Conservation (phyloP, 1,140 invertebrate species). For the Plectrocnemia conspersa region DNA sequence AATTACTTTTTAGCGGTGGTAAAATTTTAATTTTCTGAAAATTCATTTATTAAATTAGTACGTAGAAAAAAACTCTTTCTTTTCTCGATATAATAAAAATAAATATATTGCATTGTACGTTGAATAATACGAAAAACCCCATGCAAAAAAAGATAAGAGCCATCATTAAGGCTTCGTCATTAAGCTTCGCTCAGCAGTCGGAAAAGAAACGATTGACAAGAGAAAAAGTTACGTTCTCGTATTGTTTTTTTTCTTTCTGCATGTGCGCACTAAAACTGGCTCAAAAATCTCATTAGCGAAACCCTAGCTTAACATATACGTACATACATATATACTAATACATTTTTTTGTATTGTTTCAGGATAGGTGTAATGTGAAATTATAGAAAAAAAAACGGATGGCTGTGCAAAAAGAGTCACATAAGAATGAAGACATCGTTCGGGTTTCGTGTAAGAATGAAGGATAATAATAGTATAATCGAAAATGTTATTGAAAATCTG, state of each 20-base stretch:
- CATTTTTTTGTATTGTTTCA: conserved; percentile 11
- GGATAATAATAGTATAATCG: too few species aligned
- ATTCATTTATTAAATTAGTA: too few species aligned
- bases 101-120: not conserved
- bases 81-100: conserved; percentile 3
- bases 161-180: conserved; percentile 29
- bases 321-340: not conserved
- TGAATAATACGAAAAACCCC: not conserved
- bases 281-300: conserved; percentile 25
- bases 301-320: not conserved
- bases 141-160: conserved; percentile 12
- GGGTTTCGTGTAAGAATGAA: conserved; percentile 7
- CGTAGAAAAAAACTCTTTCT: too few species aligned
- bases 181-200: conserved; percentile 30
- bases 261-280: too few species aligned
- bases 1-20: too few species aligned
- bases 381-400: not conserved
- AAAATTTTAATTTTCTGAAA: too few species aligned
- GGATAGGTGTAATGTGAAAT: not conserved
- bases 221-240: conserved; percentile 15
- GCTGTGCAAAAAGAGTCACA: not conserved
- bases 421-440: conserved; percentile 4
- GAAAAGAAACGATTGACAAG: conserved; percentile 24
- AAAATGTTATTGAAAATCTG: too few species aligned
- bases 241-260: conserved; percentile 8